A percentile compares a stretch with the other conserved stretches of the same genome.
phyloP scores from a whole-genome alignment of 1,140 invertebrate species.

The Orchestia grillus region DNA sequence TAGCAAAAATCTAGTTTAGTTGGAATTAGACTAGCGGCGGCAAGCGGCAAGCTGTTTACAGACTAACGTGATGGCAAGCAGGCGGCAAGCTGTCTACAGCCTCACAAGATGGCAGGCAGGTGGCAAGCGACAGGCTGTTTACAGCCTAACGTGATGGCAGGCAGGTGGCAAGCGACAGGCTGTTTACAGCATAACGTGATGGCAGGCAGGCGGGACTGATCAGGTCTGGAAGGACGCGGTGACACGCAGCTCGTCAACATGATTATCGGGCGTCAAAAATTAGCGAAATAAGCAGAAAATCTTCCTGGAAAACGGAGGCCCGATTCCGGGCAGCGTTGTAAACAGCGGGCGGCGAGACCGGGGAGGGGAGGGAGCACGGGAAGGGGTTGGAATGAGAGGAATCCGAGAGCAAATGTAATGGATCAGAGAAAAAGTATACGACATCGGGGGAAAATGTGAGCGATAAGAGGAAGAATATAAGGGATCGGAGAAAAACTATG shows the following conservation, averaged over 20 bases:
- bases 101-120: no score
- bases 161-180: background rate
- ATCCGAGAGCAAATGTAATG: background rate
- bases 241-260: background rate
- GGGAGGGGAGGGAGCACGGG: background rate
- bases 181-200: background rate
- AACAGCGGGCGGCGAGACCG: background rate
- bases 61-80: no score
- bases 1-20: no score
- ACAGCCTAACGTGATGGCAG: background rate
- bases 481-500: no score
- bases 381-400: background rate
- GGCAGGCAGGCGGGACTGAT: background rate
- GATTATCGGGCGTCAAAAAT: background rate
- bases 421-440: background rate
- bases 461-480: background rate
- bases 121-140: background rate
- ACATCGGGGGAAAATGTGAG: background rate
- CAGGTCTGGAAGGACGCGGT: background rate
- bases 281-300: background rate
- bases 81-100: no score
- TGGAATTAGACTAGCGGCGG: no score
- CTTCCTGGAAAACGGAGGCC: background rate
- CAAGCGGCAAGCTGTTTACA: no score
- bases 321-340: background rate